Conservation (phyloP, 2,113 vertebrate genomes). For the Mixornis gularis region DNA sequence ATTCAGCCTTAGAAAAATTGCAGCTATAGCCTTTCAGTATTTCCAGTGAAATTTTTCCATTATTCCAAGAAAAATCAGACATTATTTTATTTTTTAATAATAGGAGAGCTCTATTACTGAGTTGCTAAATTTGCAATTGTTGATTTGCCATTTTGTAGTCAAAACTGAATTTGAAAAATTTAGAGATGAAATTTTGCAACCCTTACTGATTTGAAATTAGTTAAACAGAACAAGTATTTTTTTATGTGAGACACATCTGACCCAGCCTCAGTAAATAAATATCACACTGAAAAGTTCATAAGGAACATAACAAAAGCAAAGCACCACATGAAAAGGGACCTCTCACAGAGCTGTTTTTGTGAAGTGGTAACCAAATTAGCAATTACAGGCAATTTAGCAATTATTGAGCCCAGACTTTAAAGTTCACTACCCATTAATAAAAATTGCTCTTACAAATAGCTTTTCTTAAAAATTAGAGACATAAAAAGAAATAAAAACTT, state of each 20-base stretch:
- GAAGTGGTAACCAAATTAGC: neutral
- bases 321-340: neutral
- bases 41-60: neutral
- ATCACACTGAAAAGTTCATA: neutral
- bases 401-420: neutral
- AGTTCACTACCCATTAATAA: neutral
- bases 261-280: neutral
- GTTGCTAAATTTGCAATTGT: neutral
- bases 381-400: constrained; percentile 4
- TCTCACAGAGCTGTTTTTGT: neutral
- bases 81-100: neutral
- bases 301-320: neutral
- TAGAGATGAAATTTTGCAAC: neutral
- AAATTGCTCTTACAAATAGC: neutral
- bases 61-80: neutral
- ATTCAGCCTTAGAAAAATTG: neutral
- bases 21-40: neutral
- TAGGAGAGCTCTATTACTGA: neutral
- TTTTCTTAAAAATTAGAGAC: neutral
- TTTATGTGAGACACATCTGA: neutral
- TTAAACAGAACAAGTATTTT: neutral
- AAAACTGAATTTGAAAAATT: neutral
- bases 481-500: neutral
- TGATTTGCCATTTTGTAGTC: neutral
- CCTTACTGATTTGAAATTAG: neutral